Base-by-base conservation (phyloP, 2,888 invertebrate species). In the Hypsopygia costalis region DNA sequence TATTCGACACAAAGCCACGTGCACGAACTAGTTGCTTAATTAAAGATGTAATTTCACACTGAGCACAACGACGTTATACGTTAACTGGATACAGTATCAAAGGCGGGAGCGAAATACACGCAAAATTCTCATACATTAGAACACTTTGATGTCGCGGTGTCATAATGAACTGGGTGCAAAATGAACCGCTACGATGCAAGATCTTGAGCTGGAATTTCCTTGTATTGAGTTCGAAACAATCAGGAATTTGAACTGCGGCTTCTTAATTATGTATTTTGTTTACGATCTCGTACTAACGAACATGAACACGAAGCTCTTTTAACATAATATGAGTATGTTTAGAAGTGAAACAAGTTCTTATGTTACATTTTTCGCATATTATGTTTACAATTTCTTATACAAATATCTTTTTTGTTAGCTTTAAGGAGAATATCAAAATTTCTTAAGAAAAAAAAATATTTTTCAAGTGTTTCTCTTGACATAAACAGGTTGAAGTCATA, bases 101-200 rank as follows among this genome's bases (percentile, higher is more conserved):
- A 37, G 36, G 22, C 30, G 11, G 1, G 29, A 36, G 36, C 28
- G 36, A 22, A 37, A 30, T 37, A 37, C 16, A 35, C 9, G 36
- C 21, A 31, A 31, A 36, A 37, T 37, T 31, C 21, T 25, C 3
- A 25, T 25, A 25, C 25, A 6, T 25, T 39, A 11, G 9, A 25
- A 33, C 39, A 32, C 42, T 42, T 42, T 42, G 44, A 44, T 36
- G 47, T 38, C 38, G 40, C 37, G 21, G 36, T 35, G 29, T 11
- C 31, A 40, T 47, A 47, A 44, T 36, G 43, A 43, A 47, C 40
- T 31, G 41, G 30, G 36, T 40, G 40, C 36, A 44, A 39, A 43
- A 43, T 41, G 40, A 39, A 38, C 41, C 30, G 22, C 36, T 25
- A 34, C 38, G 31, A 10, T 36, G 25, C 36, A 33, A 36, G 31